Evolutionary conservation across 2,888 invertebrate genomes (phyloP).

Genomic region (Macaria liturata): DNA sequence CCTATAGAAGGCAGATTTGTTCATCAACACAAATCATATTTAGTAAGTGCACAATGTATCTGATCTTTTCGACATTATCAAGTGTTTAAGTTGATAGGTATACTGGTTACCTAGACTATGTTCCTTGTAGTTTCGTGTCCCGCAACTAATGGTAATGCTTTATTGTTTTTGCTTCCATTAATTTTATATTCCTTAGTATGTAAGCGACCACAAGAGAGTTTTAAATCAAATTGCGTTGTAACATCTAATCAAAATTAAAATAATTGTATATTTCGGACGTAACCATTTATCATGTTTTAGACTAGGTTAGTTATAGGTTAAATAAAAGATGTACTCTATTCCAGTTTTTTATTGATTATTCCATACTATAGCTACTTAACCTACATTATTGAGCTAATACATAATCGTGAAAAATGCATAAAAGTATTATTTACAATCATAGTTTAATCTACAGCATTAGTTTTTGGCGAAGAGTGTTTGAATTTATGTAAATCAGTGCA

Average conservation of each 20-base stretch:
- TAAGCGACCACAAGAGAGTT: constrained; percentile 61
- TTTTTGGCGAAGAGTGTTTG: no score
- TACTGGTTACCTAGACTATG: constrained; percentile 35
- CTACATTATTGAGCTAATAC: no score
- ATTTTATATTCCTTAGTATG: constrained; percentile 57
- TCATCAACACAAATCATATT: no score
- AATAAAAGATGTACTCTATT: constrained; percentile 55
- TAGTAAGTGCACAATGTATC: no score
- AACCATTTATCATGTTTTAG: constrained; percentile 72
- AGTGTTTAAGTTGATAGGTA: constrained; percentile 18
- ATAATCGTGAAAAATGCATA: no score
- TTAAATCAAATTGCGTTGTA: constrained; percentile 69
- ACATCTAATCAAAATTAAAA: constrained; percentile 67
- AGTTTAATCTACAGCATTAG: no score
- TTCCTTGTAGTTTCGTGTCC: constrained; percentile 52
- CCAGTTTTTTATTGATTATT: constrained; percentile 33
- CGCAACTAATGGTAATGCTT: constrained; percentile 37
- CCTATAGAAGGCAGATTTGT: no score
- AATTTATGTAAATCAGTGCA: no score
- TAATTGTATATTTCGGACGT: constrained; percentile 77
- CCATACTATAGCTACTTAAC: no score
- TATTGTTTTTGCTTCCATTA: constrained; percentile 73
- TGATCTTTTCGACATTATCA: no score
- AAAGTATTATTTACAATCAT: no score
- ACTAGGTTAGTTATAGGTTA: constrained; percentile 58